Evolutionary conservation across 2,888 invertebrate species (phyloP), one percentile per base, ranked within the genome.

Genomic region (Graphium colonna): DNA sequence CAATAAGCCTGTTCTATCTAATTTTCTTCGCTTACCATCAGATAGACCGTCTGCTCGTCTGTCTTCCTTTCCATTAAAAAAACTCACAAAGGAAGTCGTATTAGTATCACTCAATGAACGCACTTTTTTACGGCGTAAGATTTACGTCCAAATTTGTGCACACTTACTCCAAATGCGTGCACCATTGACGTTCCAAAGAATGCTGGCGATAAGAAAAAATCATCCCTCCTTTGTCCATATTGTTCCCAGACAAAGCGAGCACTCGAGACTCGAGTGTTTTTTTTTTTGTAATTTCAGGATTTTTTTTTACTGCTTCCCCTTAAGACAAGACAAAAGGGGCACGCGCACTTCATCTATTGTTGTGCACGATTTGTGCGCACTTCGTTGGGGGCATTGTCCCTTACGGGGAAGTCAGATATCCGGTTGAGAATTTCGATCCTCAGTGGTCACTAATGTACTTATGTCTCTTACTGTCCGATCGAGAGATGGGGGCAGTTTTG

Each of bases 391-490:
- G 71, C 74, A 74, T 81, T 84, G 78, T 79, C 76, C 75, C 76
- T 69, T 77, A 78, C 80, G 71, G 69, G 76, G 82, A 83, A 83
- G 76, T 76, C 79, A 73, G 72, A 81, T 78, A 78, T 82, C 82
- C 82, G 79, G 80, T 78, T 68, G 60, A 60, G 26, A 60, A 59
- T 64, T 60, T 63, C 60, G 38, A 17, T 38, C 43, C 41, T 40
- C 38, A 45, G 56, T 46, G 51, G 15, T 7, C 18, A 18, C 46
- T 60, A n/a, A n/a, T n/a, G n/a, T n/a, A n/a, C n/a, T n/a, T n/a
- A n/a, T n/a, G n/a, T n/a, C n/a, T n/a, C n/a, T n/a, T n/a, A n/a
- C n/a, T n/a, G n/a, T n/a, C n/a, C n/a, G n/a, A n/a, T n/a, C n/a
- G n/a, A n/a, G n/a, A n/a, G n/a, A n/a, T n/a, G n/a, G n/a, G n/a